Evolutionary conservation across 92 coral and sea anemone species (phyloP), one percentile per base, ranked within the genome.

Genomic region (Porites divaricata): DNA sequence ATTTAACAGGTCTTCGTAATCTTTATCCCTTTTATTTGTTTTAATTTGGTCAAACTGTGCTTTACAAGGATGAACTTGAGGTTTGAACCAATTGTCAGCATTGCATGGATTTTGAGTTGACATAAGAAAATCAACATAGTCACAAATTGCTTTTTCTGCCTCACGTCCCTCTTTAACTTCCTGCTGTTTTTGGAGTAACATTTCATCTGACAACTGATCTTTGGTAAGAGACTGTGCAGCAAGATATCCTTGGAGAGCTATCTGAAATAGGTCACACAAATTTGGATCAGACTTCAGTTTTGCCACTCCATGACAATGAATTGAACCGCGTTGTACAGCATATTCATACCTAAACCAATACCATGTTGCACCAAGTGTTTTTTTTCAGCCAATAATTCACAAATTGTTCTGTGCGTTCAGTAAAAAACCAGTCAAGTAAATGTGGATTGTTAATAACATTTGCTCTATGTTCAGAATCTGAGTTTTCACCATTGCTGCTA

Each of bases 291-390:
- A 62, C 14, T 70, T 70, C 12, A 91, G 90, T 81, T 91, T 91
- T 85, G 95, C 90, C 13, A 91, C 85, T 0, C 88, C 95, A 91
- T 91, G 92, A 81, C 91, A 91, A 74, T 91, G 94, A 58, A 91
- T 88, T 41, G 91, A 78, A 24, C 89, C 94, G 2, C 87, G 48
- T 61, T 91, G 91, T 1, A 88, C 90, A 51, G 92, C 91, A 79
- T 80, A 81, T 80, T 87, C 94, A 84, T 88, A 91, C 54, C 95
- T 63, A 67, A 67, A 92, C 93, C 93, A 89, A 79, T 89, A 22
- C 93, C 95, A 86, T 64, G 80, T 63, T 70, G 90, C 80, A 52
- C 84, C 79, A 23, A 92, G 75, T 70, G 83, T 51, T n/a, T 82
- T 74, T 74, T 26, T 86, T 63, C 65, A 89, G 67, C 95, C 93